A percentile compares a stretch with the other conserved stretches of the same genome.
These are phyloP conservation scores for Latrodectus hesperus DNA, from an alignment of 2,888 invertebrate genomes.

Conservation along the genomic window DNA sequence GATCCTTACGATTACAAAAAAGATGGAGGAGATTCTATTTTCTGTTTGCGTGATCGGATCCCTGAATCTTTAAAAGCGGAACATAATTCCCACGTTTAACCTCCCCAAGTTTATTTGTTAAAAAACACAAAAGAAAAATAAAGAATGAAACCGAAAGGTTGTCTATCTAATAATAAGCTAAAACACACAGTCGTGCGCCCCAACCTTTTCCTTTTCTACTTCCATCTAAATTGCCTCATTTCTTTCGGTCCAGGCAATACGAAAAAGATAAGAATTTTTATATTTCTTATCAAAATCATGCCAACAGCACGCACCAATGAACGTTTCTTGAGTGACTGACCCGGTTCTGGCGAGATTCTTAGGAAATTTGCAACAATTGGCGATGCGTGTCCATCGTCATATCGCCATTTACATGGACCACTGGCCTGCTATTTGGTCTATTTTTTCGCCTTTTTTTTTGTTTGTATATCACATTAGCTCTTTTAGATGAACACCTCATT, in stretches of 20 bases:
- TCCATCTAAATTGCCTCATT: conserved; percentile 55
- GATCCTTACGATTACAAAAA: too few species aligned
- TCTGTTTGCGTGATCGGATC: too few species aligned
- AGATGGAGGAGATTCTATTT: too few species aligned
- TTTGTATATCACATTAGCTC: too few species aligned
- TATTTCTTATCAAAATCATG: conserved; percentile 28
- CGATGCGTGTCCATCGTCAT: conserved; percentile 42
- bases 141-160: background rate
- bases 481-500: too few species aligned
- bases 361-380: conserved; percentile 22
- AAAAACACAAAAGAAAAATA: background rate
- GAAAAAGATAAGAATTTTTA: background rate
- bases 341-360: conserved; percentile 43
- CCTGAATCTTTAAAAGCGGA: too few species aligned
- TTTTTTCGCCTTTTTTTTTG: conserved; percentile 33
- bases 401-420: conserved; percentile 45
- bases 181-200: background rate
- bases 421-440: conserved; percentile 52
- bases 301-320: conserved; percentile 31
- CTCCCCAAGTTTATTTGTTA: background rate
- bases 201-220: conserved; percentile 7
- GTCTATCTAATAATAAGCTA: conserved; percentile 1
- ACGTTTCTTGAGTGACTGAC: conserved; percentile 26
- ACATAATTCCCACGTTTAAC: background rate
- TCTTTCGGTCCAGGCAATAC: conserved; percentile 1